Evolutionary conservation across 2,888 invertebrate species (phyloP), one percentile per base, ranked within the genome.

Genomic region (Allophyes oxyacanthae): DNA sequence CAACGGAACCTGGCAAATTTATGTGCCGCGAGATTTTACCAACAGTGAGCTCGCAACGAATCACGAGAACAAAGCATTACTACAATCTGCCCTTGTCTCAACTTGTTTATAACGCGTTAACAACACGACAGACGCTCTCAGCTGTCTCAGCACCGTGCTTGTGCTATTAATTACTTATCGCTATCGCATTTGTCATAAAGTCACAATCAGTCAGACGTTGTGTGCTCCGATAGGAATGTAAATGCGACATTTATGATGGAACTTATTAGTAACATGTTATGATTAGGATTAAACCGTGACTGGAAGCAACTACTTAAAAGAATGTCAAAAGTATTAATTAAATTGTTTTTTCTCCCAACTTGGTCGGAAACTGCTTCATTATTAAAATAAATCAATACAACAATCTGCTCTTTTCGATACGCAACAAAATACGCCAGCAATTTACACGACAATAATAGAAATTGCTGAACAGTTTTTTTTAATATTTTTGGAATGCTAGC

Each of bases 1-100:
- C 91, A 92, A 93, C 91, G 89, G 90, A 90, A 90, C 90, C 86
- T 82, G 83, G 90, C 79, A 89, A 90, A 92, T 93, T 92, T 93
- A 92, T 92, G 91, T 91, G 82, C 88, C 62, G 81, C 84, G 88
- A 91, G 92, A 92, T 91, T 92, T 89, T 82, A 83, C 88, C 80
- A 84, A 84, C 86, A 82, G 80, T 82, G 77, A 78, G 81, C 77
- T 81, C 79, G 70, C 69, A 70, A 74, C 75, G 65, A 81, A 84
- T 86, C 88, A 86, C 88, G 87, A 89, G 81, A 85, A 88, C 86
- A 84, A 84, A 85, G 82, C 83, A 81, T 77, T 79, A 79, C 76
- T 77, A 82, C 78, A 73, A 76, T 77, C 74, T 56, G 52, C 42
- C 49, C 58, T 64, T 37, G 52, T 63, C 52, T 71, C 60, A 55